phyloP scores from a whole-genome alignment of 1,140 invertebrate species.

The Drosophila carrolli region DNA sequence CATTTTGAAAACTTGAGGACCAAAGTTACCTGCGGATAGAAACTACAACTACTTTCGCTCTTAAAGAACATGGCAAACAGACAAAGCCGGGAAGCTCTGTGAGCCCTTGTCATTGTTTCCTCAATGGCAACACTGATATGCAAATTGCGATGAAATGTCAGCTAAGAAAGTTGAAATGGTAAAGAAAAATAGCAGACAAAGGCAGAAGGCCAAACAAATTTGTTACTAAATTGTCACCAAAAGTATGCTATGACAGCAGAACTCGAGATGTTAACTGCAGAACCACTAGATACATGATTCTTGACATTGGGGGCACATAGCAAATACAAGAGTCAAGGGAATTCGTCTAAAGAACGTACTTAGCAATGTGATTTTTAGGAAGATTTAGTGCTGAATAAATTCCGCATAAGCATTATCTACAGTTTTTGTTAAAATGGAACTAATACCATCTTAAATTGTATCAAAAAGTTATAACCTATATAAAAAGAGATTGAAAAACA shows the following conservation, averaged over 20 bases:
- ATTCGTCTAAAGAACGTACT: constrained; percentile 5
- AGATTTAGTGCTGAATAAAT: not conserved
- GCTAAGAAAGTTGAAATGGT: constrained; percentile 8
- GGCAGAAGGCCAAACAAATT: constrained; percentile 63
- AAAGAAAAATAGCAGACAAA: constrained; percentile 13
- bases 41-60: constrained; percentile 45
- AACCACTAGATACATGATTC: constrained; percentile 21
- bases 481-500: not conserved
- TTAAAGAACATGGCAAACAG: constrained; percentile 39
- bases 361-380: not conserved
- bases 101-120: constrained; percentile 41
- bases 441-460: not conserved
- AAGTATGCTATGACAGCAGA: constrained; percentile 59
- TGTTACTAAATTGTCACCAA: constrained; percentile 66
- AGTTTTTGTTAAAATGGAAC: not conserved
- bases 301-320: constrained; percentile 14
- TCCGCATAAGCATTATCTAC: not conserved
- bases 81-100: constrained; percentile 33
- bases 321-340: constrained; percentile 9
- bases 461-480: no score
- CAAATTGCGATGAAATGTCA: constrained; percentile 62
- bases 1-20: constrained; percentile 27
- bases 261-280: constrained; percentile 34
- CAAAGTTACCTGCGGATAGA: constrained; percentile 38
- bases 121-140: constrained; percentile 69